A percentile compares a stretch with the other conserved stretches of the same genome.
Conservation (phyloP, 2,113 vertebrate genomes). For the Pelecanoides urinatrix region DNA sequence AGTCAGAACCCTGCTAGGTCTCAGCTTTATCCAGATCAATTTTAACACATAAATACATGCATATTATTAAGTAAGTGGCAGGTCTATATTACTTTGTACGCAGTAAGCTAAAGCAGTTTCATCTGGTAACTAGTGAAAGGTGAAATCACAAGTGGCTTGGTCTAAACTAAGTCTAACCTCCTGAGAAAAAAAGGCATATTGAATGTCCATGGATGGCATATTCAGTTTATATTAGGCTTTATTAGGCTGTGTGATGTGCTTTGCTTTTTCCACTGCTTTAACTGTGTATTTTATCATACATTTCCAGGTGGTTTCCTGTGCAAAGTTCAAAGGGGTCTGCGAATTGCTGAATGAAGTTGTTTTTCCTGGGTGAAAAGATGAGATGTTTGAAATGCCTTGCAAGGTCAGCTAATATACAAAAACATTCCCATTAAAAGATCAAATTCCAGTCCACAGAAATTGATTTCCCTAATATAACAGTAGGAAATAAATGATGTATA, state of each 20-base stretch:
- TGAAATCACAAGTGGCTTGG: neutral
- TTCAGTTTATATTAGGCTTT: neutral
- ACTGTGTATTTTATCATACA: neutral
- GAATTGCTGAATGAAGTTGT: neutral
- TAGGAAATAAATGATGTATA: neutral
- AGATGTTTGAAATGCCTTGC: neutral
- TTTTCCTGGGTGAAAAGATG: conserved; percentile 7
- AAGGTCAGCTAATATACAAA: neutral
- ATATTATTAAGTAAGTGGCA: neutral
- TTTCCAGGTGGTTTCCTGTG: neutral
- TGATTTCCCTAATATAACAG: neutral
- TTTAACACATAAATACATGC: neutral
- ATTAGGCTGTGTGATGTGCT: neutral
- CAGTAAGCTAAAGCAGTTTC: neutral
- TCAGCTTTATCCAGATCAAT: neutral
- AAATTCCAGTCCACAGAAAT: neutral
- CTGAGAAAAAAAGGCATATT: neutral
- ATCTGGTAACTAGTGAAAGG: neutral
- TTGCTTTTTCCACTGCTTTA: neutral
- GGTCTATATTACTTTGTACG: neutral
- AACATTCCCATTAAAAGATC: neutral
- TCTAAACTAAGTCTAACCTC: neutral
- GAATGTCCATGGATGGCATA: neutral
- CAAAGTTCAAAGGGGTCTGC: neutral
- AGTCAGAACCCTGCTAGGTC: neutral